Percentiles rank a stretch among this genome's conserved stretches.
phyloP scores from a whole-genome alignment of 2,113 vertebrate species.

The Pteruthius melanotis region DNA sequence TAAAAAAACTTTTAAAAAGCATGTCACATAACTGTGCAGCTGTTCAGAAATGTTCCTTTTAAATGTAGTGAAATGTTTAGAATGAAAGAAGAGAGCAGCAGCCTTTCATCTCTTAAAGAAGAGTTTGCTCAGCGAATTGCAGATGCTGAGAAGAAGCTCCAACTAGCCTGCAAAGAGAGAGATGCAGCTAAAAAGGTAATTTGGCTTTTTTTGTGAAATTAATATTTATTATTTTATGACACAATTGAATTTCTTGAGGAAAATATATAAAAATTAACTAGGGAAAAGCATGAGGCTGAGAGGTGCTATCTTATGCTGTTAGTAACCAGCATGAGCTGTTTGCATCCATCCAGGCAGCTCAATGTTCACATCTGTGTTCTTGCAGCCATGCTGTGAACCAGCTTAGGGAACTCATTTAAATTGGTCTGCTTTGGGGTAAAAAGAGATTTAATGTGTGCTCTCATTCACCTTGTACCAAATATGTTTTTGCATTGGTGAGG shows the following conservation, averaged over 20 bases:
- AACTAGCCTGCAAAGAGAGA: constrained; percentile 94
- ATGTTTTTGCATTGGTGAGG: neutral
- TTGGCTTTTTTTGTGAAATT: neutral
- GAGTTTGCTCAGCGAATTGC: constrained; percentile 97
- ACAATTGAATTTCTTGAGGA: neutral
- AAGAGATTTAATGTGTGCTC: neutral
- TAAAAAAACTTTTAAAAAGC: neutral
- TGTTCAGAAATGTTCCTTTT: constrained; percentile 38
- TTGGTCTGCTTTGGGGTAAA: neutral
- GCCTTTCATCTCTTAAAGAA: constrained; percentile 89
- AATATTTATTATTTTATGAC: neutral
- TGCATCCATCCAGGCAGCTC: neutral
- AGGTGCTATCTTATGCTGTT: neutral
- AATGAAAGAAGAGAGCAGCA: constrained; percentile 91
- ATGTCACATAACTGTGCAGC: neutral
- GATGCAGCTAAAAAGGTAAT: constrained; percentile 95
- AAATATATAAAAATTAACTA: neutral
- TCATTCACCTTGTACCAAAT: neutral
- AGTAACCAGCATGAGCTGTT: neutral
- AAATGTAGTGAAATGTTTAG: constrained; percentile 87
- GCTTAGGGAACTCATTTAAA: neutral
- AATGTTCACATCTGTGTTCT: neutral
- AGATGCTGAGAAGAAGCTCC: constrained; percentile 92
- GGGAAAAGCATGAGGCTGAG: neutral
- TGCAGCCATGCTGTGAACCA: neutral